Conservation (phyloP, 2,113 vertebrate genomes). For the Psittacula cyanocephala region DNA sequence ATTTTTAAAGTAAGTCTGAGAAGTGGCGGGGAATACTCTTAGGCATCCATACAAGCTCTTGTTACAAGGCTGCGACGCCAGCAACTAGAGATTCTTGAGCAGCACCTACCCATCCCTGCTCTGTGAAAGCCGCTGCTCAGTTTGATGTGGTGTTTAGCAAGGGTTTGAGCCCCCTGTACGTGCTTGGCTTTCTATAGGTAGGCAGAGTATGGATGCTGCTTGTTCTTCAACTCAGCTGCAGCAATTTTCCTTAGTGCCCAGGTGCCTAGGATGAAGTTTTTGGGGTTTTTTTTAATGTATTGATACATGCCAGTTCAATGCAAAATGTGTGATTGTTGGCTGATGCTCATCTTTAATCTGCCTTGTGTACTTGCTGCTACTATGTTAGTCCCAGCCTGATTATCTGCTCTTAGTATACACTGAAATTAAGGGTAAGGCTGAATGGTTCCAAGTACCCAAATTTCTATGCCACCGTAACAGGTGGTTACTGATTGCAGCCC, state of each 20-base stretch:
- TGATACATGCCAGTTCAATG: not conserved
- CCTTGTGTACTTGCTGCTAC: not conserved
- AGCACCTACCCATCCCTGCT: not conserved
- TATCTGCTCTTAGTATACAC: not conserved
- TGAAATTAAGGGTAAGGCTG: not conserved
- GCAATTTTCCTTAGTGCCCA: not conserved
- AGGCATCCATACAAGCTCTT: not conserved
- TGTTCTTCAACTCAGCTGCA: not conserved
- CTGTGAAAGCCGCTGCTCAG: not conserved
- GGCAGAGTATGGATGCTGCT: not conserved
- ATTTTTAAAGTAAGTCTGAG: conserved; percentile 85
- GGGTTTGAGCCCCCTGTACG: not conserved
- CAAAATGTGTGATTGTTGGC: not conserved
- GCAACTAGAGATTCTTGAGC: not conserved
- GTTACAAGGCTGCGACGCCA: not conserved
- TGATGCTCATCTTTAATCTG: not conserved
- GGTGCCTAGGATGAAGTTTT: not conserved
- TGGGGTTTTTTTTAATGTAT: not conserved
- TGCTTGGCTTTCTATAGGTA: not conserved
- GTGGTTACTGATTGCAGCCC: not conserved
- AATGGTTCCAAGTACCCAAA: not conserved
- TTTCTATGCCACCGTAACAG: not conserved
- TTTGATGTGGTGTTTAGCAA: not conserved
- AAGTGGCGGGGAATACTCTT: not conserved
- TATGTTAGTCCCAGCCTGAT: not conserved